These are phyloP conservation scores for Melanophora roralis DNA, from an alignment of 2,888 invertebrate genomes.

Conservation along the genomic window DNA sequence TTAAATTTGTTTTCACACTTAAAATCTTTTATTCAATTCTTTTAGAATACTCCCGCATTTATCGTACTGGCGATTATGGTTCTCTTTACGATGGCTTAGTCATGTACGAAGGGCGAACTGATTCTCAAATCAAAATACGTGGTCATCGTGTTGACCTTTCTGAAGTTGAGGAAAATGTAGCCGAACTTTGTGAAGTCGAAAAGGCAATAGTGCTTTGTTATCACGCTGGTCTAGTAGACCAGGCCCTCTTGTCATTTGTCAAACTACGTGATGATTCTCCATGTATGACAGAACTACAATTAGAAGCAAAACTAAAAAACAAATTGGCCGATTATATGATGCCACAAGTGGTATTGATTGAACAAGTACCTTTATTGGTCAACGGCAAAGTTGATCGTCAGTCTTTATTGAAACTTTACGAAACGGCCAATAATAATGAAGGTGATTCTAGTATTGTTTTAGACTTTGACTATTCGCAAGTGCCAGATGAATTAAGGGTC, in stretches of 20 bases:
- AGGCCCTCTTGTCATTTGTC: conserved; percentile 85
- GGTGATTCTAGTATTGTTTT: conserved; percentile 78
- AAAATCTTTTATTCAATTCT: background rate
- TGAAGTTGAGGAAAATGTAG: conserved; percentile 88
- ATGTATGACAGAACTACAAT: conserved; percentile 79
- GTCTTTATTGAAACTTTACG: conserved; percentile 84
- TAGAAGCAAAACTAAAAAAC: conserved; percentile 82
- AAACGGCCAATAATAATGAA: conserved; percentile 82
- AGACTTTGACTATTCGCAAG: conserved; percentile 83
- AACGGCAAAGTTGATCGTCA: conserved; percentile 94
- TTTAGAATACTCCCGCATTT: conserved; percentile 84
- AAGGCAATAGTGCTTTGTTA: conserved; percentile 89
- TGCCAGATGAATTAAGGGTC: conserved; percentile 79
- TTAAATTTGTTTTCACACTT: background rate
- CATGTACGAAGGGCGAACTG: conserved; percentile 88
- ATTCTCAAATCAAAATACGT: conserved; percentile 90
- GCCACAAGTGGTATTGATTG: conserved; percentile 86
- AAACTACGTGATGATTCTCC: conserved; percentile 78
- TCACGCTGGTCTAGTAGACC: conserved; percentile 84
- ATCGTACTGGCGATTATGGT: conserved; percentile 91
- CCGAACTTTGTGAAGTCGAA: conserved; percentile 82
- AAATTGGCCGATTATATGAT: conserved; percentile 87
- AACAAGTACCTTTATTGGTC: conserved; percentile 87
- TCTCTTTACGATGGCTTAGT: conserved; percentile 82
- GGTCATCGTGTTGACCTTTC: conserved; percentile 91